phyloP scores from a whole-genome alignment of 2,113 vertebrate species.

The Pseudolaguvia tuberculata region DNA sequence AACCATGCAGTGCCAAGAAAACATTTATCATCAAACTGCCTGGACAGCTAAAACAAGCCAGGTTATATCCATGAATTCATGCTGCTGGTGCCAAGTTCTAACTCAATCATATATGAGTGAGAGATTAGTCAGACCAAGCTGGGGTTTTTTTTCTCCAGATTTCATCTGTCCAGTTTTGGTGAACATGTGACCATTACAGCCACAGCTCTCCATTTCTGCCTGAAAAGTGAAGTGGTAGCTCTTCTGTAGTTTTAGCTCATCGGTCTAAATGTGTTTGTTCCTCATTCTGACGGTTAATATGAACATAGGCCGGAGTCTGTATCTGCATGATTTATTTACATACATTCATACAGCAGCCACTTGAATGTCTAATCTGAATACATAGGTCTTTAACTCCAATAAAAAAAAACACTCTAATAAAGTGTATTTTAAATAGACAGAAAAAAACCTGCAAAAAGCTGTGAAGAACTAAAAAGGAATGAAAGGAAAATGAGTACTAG shows the following conservation, averaged over 20 bases:
- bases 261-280: no score
- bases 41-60: not conserved
- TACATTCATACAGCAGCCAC: not conserved
- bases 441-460: not conserved
- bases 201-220: not conserved
- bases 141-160: not conserved
- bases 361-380: not conserved
- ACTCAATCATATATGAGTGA: not conserved
- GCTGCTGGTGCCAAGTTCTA: not conserved
- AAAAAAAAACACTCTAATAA: no score
- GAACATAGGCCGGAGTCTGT: not conserved
- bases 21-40: not conserved
- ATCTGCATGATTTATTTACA: not conserved
- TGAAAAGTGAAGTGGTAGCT: not conserved
- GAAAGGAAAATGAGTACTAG: not conserved
- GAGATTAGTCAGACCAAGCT: not conserved
- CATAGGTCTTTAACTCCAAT: not conserved
- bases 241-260: not conserved
- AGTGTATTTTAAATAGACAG: not conserved
- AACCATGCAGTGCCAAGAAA: not conserved
- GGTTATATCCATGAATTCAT: not conserved
- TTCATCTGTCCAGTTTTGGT: not conserved
- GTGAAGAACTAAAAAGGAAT: not conserved
- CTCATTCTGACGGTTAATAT: not conserved
- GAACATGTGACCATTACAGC: not conserved